phyloP scores from a whole-genome alignment of 1,140 invertebrate species.

The Brachionus plicatilis region DNA sequence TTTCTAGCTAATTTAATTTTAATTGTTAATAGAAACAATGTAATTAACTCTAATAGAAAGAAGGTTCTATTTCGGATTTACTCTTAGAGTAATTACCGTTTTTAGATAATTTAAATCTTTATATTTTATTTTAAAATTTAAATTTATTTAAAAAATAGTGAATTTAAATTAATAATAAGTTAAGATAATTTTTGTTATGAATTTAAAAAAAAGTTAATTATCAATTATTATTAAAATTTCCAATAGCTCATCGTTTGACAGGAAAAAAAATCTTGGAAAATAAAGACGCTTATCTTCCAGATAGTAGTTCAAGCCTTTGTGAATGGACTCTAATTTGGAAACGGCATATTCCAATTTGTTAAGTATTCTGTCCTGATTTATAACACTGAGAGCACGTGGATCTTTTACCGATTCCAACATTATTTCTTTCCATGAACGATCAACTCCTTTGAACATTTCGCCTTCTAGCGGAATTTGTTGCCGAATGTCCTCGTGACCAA shows the following conservation, averaged over 20 bases:
- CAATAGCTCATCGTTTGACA: constrained; percentile 78
- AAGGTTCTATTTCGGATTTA: too few species aligned
- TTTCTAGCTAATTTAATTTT: too few species aligned
- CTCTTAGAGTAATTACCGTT: too few species aligned
- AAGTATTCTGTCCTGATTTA: constrained; percentile 58
- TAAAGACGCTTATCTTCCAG: constrained; percentile 56
- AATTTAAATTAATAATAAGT: too few species aligned
- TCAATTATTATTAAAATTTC: too few species aligned
- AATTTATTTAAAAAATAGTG: too few species aligned
- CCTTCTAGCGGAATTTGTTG: constrained; percentile 58
- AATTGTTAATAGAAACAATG: too few species aligned
- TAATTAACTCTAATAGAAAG: too few species aligned
- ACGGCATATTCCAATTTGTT: constrained; percentile 53
- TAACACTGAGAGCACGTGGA: constrained; percentile 51
- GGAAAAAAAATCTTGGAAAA: constrained; percentile 68
- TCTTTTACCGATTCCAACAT: neutral
- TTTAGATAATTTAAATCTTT: too few species aligned
- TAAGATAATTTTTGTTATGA: too few species aligned
- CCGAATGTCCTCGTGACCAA: constrained; percentile 57
- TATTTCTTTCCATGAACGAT: constrained; percentile 10
- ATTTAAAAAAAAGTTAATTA: too few species aligned
- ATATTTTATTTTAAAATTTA: too few species aligned
- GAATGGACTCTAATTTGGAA: constrained; percentile 49
- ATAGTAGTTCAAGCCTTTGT: constrained; percentile 51
- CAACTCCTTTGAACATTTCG: constrained; percentile 52